Conservation (phyloP, 2,797 vertebrate genomes). For the Atherinosoma microstoma region DNA sequence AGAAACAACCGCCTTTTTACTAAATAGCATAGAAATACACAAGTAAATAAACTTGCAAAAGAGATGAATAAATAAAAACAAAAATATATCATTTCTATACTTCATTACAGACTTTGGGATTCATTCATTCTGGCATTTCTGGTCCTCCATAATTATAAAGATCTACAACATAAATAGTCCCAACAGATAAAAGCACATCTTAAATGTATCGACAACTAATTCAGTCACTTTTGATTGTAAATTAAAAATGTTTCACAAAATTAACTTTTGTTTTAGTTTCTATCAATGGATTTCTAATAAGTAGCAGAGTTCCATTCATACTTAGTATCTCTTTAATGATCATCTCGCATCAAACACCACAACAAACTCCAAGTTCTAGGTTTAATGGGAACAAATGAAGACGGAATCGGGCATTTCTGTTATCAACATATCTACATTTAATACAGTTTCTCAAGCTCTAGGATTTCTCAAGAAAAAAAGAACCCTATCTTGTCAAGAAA, state of each 20-base stretch:
- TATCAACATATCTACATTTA: slow-evolving; percentile 86
- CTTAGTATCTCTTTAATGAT: slow-evolving; percentile 30
- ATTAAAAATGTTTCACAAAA: too few relatives aligned
- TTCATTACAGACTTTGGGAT: background rate
- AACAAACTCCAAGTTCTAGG: slow-evolving; percentile 48
- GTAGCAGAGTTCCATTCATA: slow-evolving; percentile 14
- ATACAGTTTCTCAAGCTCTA: slow-evolving; percentile 77
- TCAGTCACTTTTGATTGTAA: background rate
- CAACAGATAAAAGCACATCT: too few relatives aligned
- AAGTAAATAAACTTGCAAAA: background rate
- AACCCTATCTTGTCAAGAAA: slow-evolving; percentile 68
- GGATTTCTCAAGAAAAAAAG: slow-evolving; percentile 59
- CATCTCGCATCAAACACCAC: slow-evolving; percentile 41
- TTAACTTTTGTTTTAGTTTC: background rate
- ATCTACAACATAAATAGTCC: too few relatives aligned
- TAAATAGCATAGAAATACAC: background rate
- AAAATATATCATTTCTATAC: background rate
- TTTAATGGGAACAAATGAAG: slow-evolving; percentile 74
- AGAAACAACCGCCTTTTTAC: too few relatives aligned
- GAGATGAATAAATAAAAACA: background rate
- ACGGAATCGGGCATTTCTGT: slow-evolving; percentile 62
- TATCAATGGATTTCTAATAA: slow-evolving; percentile 2
- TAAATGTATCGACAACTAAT: background rate
- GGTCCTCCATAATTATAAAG: background rate
- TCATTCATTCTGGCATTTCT: background rate